phyloP scores from a whole-genome alignment of 2,888 invertebrate species.

The Bedellia somnulentella region DNA sequence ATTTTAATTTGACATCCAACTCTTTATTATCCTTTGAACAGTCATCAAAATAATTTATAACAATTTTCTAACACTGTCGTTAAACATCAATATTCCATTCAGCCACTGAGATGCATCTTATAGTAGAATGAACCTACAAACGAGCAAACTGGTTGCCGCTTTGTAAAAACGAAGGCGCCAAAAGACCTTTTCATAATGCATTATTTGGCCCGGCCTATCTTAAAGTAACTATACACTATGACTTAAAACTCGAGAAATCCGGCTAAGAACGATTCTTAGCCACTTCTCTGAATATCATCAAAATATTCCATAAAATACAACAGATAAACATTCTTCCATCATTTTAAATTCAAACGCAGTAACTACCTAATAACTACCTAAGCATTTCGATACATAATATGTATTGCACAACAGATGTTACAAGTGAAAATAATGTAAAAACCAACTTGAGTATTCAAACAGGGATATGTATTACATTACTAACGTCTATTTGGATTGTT shows the following conservation, averaged over 20 bases:
- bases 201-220: conserved; percentile 59
- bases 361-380: conserved; percentile 55
- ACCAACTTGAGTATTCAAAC: conserved; percentile 53
- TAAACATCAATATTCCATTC: conserved; percentile 55
- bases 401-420: conserved; percentile 57
- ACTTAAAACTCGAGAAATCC: conserved; percentile 37
- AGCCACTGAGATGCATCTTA: conserved; percentile 54
- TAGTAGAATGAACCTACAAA: conserved; percentile 36
- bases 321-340: conserved; percentile 35
- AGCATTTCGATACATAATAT: conserved; percentile 43
- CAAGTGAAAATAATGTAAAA: conserved; percentile 37
- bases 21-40: conserved; percentile 64
- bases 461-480: conserved; percentile 53
- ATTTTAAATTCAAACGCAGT: conserved; percentile 53
- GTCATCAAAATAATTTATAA: conserved; percentile 66
- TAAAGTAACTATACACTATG: conserved; percentile 56
- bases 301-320: conserved; percentile 57
- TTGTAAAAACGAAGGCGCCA: conserved; percentile 41
- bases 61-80: conserved; percentile 63
- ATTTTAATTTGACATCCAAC: conserved; percentile 54
- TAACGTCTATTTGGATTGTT: conserved; percentile 46
- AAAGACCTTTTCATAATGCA: conserved; percentile 52
- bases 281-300: conserved; percentile 25
- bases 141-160: conserved; percentile 34
- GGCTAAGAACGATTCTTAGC: conserved; percentile 21